These are phyloP conservation scores for Antheraea assamensis DNA, from an alignment of 2,888 invertebrate genomes.

Conservation along the genomic window DNA sequence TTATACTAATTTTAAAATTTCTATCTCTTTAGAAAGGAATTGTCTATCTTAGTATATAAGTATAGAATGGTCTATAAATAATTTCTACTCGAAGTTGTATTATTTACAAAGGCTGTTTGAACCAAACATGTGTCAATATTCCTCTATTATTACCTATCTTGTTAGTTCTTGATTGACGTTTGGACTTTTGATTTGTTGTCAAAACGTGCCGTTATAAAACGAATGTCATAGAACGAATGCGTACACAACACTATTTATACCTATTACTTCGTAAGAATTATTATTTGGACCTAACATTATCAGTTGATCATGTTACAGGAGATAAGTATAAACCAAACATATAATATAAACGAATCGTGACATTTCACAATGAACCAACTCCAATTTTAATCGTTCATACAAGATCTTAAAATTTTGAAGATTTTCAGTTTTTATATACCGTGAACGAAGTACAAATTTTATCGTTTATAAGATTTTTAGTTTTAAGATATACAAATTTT, in stretches of 20 bases:
- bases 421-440: no score
- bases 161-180: background rate
- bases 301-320: background rate
- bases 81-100: background rate
- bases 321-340: background rate
- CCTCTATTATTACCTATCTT: no score
- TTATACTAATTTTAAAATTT: background rate
- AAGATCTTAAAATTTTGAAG: background rate
- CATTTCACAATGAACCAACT: background rate
- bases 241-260: background rate
- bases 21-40: background rate
- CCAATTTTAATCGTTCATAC: background rate
- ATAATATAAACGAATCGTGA: background rate
- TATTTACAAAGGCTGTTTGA: background rate
- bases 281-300: background rate
- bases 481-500: no score
- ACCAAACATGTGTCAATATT: background rate
- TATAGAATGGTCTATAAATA: background rate
- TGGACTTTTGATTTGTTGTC: background rate
- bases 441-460: no score
- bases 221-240: background rate
- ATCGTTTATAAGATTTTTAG: no score
- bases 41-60: background rate
- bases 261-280: background rate
- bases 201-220: no score